phyloP scores from a whole-genome alignment of 2,797 vertebrate genomes.

The Coreius guichenoti region DNA sequence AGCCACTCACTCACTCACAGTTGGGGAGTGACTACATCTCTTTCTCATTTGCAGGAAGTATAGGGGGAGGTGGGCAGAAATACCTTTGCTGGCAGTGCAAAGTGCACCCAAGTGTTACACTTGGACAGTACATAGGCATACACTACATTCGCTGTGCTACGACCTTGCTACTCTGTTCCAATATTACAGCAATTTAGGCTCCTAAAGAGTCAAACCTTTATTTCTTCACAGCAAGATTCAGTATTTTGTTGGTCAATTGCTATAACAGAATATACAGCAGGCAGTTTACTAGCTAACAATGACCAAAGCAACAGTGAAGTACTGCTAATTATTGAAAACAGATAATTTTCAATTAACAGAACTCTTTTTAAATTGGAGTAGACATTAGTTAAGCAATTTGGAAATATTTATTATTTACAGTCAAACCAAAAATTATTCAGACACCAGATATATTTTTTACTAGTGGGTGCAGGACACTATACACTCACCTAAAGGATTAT shows the following conservation, averaged over 20 bases:
- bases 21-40: constrained; percentile 72
- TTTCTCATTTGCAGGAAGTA: constrained; percentile 76
- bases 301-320: constrained; percentile 54
- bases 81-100: constrained; percentile 71
- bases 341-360: constrained; percentile 47
- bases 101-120: constrained; percentile 67
- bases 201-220: constrained; percentile 60
- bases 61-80: constrained; percentile 64
- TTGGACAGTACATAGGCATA: constrained; percentile 58
- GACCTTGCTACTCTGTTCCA: constrained; percentile 50
- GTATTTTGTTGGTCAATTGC: constrained; percentile 60
- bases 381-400: neutral
- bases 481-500: too few species aligned
- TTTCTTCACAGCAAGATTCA: constrained; percentile 60
- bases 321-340: neutral
- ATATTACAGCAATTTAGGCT: constrained; percentile 67
- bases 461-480: too few species aligned
- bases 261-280: constrained; percentile 61
- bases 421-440: too few species aligned
- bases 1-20: constrained; percentile 69
- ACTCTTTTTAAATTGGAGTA: neutral
- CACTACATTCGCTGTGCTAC: constrained; percentile 66
- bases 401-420: neutral
- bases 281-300: neutral
- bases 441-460: too few species aligned